Evolutionary conservation across 2,797 vertebrate genomes (phyloP).

Genomic region (Characodon lateralis): DNA sequence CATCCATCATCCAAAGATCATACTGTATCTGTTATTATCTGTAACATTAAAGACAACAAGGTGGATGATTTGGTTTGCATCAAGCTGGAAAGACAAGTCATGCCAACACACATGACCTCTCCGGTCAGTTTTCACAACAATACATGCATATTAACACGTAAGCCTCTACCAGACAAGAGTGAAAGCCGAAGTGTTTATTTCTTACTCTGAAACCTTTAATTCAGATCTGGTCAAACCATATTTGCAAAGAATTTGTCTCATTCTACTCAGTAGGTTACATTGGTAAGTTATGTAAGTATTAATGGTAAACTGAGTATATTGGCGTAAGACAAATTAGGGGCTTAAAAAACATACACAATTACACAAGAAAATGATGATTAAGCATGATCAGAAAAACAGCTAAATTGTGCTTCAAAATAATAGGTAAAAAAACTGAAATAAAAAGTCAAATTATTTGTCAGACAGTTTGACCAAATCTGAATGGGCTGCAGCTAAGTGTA

Average conservation of each 20-base stretch:
- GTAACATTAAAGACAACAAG: conserved; percentile 28
- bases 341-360: conserved; percentile 6
- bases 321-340: neutral
- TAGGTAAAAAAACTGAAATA: neutral
- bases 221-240: conserved; percentile 23
- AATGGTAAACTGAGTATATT: neutral
- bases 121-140: conserved; percentile 59
- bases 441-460: conserved; percentile 20
- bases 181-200: conserved; percentile 37
- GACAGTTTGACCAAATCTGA: conserved; percentile 28
- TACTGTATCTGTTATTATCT: conserved; percentile 12
- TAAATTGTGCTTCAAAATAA: neutral
- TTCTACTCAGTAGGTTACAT: conserved; percentile 1
- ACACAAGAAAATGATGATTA: neutral
- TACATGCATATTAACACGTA: conserved; percentile 74
- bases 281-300: neutral
- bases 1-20: conserved; percentile 40
- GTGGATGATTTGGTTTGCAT: conserved; percentile 40
- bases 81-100: conserved; percentile 56
- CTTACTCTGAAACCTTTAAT: conserved; percentile 13
- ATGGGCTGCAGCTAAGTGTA: conserved; percentile 21
- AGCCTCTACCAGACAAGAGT: conserved; percentile 47
- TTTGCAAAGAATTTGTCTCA: conserved; percentile 24
- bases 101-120: conserved; percentile 63
- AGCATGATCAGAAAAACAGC: neutral